A percentile compares a stretch with the other conserved stretches of the same genome.
Evolutionary conservation across 2,797 vertebrate genomes (phyloP).

Genomic region (Coendou prehensilis): DNA sequence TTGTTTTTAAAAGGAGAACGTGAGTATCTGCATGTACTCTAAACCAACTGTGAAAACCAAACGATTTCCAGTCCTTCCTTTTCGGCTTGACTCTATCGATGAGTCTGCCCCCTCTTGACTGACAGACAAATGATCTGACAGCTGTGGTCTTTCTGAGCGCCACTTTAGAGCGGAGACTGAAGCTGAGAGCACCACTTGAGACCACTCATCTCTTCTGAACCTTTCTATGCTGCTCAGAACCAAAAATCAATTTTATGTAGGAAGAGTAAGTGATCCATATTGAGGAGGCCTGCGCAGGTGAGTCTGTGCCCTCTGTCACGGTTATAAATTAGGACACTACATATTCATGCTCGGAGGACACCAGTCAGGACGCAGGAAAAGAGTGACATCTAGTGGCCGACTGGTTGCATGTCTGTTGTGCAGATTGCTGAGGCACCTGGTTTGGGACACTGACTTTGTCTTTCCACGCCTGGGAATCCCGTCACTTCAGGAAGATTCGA

Average conservation of each 20-base stretch:
- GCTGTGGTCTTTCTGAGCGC: neutral
- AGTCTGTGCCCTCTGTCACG: neutral
- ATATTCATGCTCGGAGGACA: neutral
- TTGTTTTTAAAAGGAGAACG: neutral
- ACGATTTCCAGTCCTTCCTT: neutral
- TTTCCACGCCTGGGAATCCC: neutral
- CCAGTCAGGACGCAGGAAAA: neutral
- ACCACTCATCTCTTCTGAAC: neutral
- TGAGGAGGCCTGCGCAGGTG: slow-evolving; percentile 11
- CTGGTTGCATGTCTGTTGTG: neutral
- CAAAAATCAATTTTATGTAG: slow-evolving; percentile 48
- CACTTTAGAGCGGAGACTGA: neutral
- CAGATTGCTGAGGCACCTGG: accelerated
- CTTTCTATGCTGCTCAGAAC: slow-evolving; percentile 36
- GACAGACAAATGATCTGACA: neutral
- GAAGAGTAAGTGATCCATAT: neutral
- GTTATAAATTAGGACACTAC: neutral
- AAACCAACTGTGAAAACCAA: neutral
- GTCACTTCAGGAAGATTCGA: neutral
- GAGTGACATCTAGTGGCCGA: slow-evolving; percentile 51
- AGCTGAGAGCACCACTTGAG: neutral
- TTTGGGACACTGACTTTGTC: neutral
- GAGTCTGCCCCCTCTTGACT: neutral
- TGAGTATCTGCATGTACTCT: neutral
- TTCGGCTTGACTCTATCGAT: neutral